A percentile compares a stretch with the other conserved stretches of the same genome.
These are phyloP conservation scores for Epinephelus coioides DNA, from an alignment of 2,797 vertebrate species.

Conservation along the genomic window DNA sequence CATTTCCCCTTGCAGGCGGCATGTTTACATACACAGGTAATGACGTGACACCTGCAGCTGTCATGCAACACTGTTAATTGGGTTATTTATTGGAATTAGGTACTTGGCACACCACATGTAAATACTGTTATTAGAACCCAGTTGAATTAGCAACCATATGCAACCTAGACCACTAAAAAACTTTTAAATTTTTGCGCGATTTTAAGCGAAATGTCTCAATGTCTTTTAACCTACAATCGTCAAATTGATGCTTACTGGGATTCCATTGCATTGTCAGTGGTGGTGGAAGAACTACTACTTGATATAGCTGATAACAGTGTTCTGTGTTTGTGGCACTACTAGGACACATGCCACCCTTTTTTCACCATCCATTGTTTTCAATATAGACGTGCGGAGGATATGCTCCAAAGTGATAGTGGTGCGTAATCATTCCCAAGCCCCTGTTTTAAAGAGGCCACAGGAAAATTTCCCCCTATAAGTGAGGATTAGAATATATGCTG, in stretches of 20 bases:
- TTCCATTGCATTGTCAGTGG: not conserved
- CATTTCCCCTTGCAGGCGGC: not conserved
- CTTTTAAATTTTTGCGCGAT: not conserved
- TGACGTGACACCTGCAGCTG: constrained; percentile 1
- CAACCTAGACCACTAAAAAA: not conserved
- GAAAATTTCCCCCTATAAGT: no score
- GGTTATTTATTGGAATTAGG: constrained; percentile 8
- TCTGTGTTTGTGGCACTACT: not conserved
- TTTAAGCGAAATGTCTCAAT: no score
- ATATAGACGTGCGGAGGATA: no score
- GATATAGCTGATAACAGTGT: not conserved
- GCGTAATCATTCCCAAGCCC: no score
- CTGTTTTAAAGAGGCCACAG: no score
- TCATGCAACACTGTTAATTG: constrained; percentile 18
- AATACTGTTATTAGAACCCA: not conserved
- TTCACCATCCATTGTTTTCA: no score
- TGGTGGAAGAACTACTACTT: not conserved
- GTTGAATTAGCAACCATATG: not conserved
- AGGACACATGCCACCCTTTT: no score
- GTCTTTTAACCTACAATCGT: no score
- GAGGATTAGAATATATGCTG: no score
- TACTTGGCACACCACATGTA: not conserved
- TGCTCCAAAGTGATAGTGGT: no score
- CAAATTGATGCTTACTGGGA: not conserved
- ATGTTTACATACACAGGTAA: constrained; percentile 30